These are phyloP conservation scores for Sylvicapra grimmia DNA, from an alignment of 2,113 vertebrate genomes.

Conservation along the genomic window DNA sequence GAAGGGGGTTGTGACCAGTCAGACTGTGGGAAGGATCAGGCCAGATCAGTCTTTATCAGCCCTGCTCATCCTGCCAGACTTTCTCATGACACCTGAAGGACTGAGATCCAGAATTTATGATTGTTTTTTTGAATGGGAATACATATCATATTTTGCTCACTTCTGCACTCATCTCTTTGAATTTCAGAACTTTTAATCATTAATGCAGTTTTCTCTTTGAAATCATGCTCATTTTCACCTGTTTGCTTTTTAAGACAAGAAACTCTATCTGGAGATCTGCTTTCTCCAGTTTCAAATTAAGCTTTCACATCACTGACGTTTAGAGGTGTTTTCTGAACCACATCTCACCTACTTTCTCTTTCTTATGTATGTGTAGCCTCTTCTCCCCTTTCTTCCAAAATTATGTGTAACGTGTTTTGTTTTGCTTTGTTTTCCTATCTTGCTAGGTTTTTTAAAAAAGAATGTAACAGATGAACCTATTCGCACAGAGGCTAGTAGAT, in stretches of 20 bases:
- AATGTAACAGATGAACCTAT: neutral
- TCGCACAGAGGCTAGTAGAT: neutral
- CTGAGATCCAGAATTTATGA: neutral
- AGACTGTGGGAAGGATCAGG: neutral
- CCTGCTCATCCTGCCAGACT: neutral
- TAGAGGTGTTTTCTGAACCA: slow-evolving; percentile 34
- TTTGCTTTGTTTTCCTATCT: neutral
- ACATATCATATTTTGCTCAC: slow-evolving; percentile 47
- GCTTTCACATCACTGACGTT: slow-evolving; percentile 44
- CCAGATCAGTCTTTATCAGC: neutral
- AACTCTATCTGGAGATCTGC: slow-evolving; percentile 43
- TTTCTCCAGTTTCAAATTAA: slow-evolving; percentile 41
- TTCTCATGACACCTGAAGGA: neutral
- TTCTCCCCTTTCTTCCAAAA: neutral
- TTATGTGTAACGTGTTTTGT: neutral
- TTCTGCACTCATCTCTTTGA: slow-evolving; percentile 74
- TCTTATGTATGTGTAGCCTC: neutral
- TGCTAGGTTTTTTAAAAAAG: neutral
- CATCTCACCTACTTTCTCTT: slow-evolving; percentile 16
- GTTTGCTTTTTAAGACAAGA: slow-evolving; percentile 53
- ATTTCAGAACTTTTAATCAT: slow-evolving; percentile 74
- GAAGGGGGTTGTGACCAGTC: neutral
- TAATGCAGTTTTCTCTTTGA: slow-evolving; percentile 72
- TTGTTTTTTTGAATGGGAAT: neutral
- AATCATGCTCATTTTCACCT: slow-evolving; percentile 57